phyloP scores from a whole-genome alignment of 2,888 invertebrate species.

The Andrena chrysosceles region DNA sequence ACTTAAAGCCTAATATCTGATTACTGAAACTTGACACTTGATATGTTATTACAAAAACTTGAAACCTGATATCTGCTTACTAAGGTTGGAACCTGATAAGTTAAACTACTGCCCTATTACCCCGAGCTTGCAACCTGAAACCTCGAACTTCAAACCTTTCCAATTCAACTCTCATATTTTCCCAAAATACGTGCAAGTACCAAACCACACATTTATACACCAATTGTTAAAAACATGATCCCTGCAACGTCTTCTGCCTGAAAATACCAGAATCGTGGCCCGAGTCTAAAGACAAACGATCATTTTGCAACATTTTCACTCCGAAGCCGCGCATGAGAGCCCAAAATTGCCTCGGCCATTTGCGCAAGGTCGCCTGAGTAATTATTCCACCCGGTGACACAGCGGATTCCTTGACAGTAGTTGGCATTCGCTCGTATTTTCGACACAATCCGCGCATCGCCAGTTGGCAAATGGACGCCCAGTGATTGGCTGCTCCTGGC shows the following conservation, averaged over 20 bases:
- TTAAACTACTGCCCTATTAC: too few relatives aligned
- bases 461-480: slow-evolving; percentile 35
- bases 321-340: background rate
- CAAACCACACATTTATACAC: background rate
- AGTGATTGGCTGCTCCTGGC: background rate
- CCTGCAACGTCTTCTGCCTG: background rate
- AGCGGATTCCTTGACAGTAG: slow-evolving; percentile 21
- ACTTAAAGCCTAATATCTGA: background rate
- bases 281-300: background rate
- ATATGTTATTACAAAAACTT: background rate
- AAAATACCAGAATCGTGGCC: background rate
- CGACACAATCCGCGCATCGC: slow-evolving; percentile 24
- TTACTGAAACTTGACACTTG: background rate
- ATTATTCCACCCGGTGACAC: slow-evolving; percentile 25
- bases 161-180: background rate
- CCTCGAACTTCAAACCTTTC: background rate
- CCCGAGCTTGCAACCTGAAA: background rate
- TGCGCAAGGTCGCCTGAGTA: slow-evolving; percentile 21
- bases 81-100: too few relatives aligned
- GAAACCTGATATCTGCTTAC: background rate
- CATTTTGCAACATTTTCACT: slow-evolving; percentile 6
- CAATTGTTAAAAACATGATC: background rate
- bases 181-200: background rate
- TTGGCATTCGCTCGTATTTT: slow-evolving; percentile 30
- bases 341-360: slow-evolving; percentile 14